Conservation (phyloP, 1,140 invertebrate genomes). For the fruit fly (Drosophila melanogaster) region Release_6_plus_ISO1_MT NT_033779.5:3461501-3462000, state of each 20-base stretch:
- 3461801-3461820: conserved; percentile 29
- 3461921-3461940: conserved; percentile 31
- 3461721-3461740: neutral
- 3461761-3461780: conserved; percentile 42
- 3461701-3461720: conserved; percentile 56
- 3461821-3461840: conserved; percentile 46
- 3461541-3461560: conserved; percentile 91
- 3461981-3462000: conserved; percentile 36
- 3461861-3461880: conserved; percentile 32
- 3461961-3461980: conserved; percentile 56
- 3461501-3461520: conserved; percentile 89
- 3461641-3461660: conserved; percentile 87
- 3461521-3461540: conserved; percentile 89
- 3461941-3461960: conserved; percentile 47
- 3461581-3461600: conserved; percentile 91
- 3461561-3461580: conserved; percentile 91
- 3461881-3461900: conserved; percentile 27
- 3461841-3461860: conserved; percentile 51
- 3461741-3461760: neutral
- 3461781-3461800: conserved; percentile 39
- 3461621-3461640: conserved; percentile 89
- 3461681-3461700: conserved; percentile 28
- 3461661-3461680: conserved; percentile 71
- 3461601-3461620: conserved; percentile 93
- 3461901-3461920: conserved; percentile 20